Evolutionary conservation across 2,797 vertebrate genomes (phyloP).

Genomic region (Rhinichthys osculus): DNA sequence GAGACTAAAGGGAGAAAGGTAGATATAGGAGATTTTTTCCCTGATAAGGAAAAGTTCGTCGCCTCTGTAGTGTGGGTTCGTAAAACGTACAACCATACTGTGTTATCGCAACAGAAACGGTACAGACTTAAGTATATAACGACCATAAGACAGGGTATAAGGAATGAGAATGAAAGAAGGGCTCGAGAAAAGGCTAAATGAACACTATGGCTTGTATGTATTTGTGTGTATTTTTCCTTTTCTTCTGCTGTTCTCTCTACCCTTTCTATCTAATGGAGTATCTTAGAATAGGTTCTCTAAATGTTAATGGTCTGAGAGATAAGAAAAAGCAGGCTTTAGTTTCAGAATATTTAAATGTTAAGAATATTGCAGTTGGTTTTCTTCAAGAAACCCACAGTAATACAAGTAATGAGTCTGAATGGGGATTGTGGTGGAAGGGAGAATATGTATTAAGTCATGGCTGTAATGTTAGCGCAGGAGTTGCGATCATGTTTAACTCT

Average conservation of each 20-base stretch:
- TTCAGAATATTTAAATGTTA: too few relatives aligned
- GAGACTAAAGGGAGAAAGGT: neutral
- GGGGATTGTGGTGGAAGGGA: neutral
- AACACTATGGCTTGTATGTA: neutral
- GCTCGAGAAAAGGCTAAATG: neutral
- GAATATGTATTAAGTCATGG: neutral
- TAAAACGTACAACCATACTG: neutral
- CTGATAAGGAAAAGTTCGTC: neutral
- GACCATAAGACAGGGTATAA: neutral
- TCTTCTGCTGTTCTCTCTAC: neutral
- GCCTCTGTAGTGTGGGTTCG: neutral
- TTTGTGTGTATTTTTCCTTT: neutral
- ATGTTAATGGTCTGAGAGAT: neutral
- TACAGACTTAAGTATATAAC: neutral
- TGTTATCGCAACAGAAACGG: neutral
- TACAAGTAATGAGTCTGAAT: neutral
- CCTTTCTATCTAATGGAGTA: neutral
- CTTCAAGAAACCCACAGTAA: neutral
- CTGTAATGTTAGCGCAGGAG: neutral
- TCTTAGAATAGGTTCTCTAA: neutral
- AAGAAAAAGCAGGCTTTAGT: neutral
- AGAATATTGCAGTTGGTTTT: neutral
- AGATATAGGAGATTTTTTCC: neutral
- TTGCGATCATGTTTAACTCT: neutral
- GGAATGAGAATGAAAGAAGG: neutral